Evolutionary conservation across 35 echinoderm and acorn worm species (phyloP).

Genomic region (Acanthaster planci): DNA sequence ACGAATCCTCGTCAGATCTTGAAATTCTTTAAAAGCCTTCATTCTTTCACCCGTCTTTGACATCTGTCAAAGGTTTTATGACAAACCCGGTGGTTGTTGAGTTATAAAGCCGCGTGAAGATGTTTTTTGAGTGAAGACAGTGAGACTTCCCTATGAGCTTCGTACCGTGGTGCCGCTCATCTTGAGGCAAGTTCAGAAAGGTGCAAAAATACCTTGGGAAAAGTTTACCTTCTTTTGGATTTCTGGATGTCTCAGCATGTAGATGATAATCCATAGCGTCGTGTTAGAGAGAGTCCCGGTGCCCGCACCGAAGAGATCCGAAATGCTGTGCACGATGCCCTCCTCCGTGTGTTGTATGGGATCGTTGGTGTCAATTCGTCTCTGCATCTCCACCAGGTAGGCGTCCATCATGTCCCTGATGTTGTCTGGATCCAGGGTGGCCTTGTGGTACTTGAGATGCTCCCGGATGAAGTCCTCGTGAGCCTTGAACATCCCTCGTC

Average conservation of each 20-base stretch:
- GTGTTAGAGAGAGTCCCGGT: constrained; percentile 34
- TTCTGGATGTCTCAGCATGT: constrained; percentile 39
- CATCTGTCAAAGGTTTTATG: too few species aligned
- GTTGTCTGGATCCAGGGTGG: constrained; percentile 27
- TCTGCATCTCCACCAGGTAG: constrained; percentile 37
- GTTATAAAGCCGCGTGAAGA: too few species aligned
- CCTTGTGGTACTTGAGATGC: not conserved
- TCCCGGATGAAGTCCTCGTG: constrained; percentile 17
- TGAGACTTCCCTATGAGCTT: too few species aligned
- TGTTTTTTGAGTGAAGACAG: too few species aligned
- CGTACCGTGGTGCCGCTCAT: too few species aligned
- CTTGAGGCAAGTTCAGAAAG: too few species aligned
- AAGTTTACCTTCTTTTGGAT: constrained; percentile 46
- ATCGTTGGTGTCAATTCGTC: constrained; percentile 1
- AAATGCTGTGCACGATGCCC: constrained; percentile 29
- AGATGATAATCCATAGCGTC: constrained; percentile 32
- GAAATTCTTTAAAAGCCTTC: too few species aligned
- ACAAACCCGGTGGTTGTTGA: too few species aligned
- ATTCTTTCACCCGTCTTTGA: too few species aligned
- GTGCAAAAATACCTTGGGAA: too few species aligned
- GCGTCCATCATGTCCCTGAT: constrained; percentile 45
- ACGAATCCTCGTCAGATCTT: too few species aligned
- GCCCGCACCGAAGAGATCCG: constrained; percentile 40
- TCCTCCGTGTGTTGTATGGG: constrained; percentile 9
- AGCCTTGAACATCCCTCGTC: constrained; percentile 16